Base-by-base conservation (phyloP, 2,888 invertebrate genomes). In the Pollenia labialis region DNA sequence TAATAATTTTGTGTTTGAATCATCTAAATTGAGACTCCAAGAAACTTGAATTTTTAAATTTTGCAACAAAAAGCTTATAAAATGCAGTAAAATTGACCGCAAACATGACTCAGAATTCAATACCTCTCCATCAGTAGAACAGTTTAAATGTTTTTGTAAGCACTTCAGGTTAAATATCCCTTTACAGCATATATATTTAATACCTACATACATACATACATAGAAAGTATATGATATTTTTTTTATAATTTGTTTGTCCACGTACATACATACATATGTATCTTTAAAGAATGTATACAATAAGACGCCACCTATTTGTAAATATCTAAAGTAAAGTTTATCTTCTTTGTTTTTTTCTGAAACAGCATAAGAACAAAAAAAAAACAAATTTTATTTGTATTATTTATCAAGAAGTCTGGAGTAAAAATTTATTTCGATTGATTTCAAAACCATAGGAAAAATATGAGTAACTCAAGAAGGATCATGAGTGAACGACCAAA, bases 21-120 rank as follows among this genome's bases (percentile, higher is more conserved):
- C 54, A 6, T 60, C 1, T 50, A 10, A 18, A 58, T 4, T 62
- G 42, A 0, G 40, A 58, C n/a, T 58, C 40, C 11, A 40, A 74
- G 11, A 74, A 60, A 50, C 8, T 50, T 48, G 42, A 14, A n/a
- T 42, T 52, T 69, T 12, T n/a, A 11, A 40, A 11, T 46, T 23
- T 44, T 32, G 6, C 6, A 32, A 32, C 32, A 4, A 11, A 52
- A 23, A 76, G 23, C 16, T 12, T 32, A 23, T 14, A 46, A 50
- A 44, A 52, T n/a, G 12, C 42, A 50, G 14, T 42, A 6, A 16
- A 18, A 40, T 46, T 66, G 60, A 71, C 62, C 62, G 14, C 46
- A 72, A 32, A 44, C 46, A 16, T 81, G 80, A 72, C 80, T 72
- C 80, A 81, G 80, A 64, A 81, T 72, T 54, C 16, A 40, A 50